These are phyloP conservation scores for Solen grandis DNA, from an alignment of 1,140 invertebrate species.

Conservation along the genomic window DNA sequence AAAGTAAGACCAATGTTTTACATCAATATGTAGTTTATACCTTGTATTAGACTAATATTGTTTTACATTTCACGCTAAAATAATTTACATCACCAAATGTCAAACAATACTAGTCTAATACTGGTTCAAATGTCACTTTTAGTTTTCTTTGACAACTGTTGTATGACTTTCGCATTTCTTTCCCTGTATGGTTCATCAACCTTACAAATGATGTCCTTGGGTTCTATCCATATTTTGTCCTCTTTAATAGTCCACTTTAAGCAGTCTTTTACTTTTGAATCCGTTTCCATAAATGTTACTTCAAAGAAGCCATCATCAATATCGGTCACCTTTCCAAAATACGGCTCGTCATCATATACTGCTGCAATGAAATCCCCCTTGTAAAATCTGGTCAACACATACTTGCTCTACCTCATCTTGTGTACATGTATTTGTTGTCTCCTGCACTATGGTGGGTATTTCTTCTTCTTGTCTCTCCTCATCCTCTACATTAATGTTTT, in stretches of 20 bases:
- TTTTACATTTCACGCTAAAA: too few relatives aligned
- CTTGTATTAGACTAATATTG: too few relatives aligned
- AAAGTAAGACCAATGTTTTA: too few relatives aligned
- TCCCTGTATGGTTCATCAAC: too few relatives aligned
- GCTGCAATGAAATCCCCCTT: conserved; percentile 9
- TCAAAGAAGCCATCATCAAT: not conserved
- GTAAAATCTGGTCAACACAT: not conserved
- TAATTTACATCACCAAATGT: too few relatives aligned
- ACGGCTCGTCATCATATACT: conserved; percentile 8
- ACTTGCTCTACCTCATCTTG: not conserved
- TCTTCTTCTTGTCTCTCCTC: not conserved
- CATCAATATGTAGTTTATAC: too few relatives aligned
- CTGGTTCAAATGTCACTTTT: too few relatives aligned
- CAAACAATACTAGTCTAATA: too few relatives aligned
- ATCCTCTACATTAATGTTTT: not conserved
- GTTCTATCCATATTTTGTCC: not conserved
- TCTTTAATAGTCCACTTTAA: not conserved
- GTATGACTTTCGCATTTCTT: too few relatives aligned
- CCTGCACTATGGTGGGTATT: not conserved
- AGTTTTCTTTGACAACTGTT: too few relatives aligned
- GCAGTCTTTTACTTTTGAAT: not conserved
- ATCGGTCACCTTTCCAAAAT: not conserved
- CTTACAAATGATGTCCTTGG: not conserved
- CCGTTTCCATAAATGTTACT: not conserved
- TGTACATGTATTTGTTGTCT: not conserved